Percentiles rank a stretch among this genome's conserved stretches.
These are phyloP conservation scores for Crotalus horridus DNA, from an alignment of 2,113 vertebrate species.

Conservation along the genomic window DNA sequence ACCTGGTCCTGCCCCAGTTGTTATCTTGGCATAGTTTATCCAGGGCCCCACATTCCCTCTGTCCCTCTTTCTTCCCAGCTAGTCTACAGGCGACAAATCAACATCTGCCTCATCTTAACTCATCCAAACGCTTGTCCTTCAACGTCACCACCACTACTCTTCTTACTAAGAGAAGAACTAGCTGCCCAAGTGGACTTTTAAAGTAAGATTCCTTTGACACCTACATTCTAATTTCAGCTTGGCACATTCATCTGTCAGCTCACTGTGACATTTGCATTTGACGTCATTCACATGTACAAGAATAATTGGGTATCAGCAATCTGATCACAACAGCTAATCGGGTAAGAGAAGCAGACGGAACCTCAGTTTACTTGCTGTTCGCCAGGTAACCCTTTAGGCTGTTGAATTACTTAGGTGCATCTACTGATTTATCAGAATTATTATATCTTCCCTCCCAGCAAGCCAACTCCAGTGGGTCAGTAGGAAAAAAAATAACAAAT, in stretches of 20 bases:
- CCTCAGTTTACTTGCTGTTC: background rate
- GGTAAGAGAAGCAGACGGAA: background rate
- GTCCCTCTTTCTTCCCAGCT: background rate
- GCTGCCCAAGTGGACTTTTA: background rate
- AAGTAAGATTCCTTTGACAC: background rate
- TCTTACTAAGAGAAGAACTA: background rate
- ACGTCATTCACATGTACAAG: slow-evolving; percentile 33
- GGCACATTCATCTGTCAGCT: slow-evolving; percentile 26
- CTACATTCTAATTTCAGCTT: slow-evolving; percentile 2
- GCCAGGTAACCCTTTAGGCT: background rate
- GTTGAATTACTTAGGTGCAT: background rate
- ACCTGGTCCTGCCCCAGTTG: background rate
- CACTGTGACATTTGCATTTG: slow-evolving; percentile 40
- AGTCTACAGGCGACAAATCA: background rate
- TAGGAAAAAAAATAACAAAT: background rate
- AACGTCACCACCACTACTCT: background rate
- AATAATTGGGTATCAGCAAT: slow-evolving; percentile 23
- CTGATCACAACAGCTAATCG: background rate
- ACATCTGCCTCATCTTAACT: background rate
- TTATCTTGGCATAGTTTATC: background rate
- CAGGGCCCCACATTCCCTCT: background rate
- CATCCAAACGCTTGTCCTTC: background rate
- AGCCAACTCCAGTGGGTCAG: background rate
- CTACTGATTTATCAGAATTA: background rate
- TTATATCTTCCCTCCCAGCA: background rate